Conservation (phyloP, 2,113 vertebrate genomes). For the Eurystomus gularis region DNA sequence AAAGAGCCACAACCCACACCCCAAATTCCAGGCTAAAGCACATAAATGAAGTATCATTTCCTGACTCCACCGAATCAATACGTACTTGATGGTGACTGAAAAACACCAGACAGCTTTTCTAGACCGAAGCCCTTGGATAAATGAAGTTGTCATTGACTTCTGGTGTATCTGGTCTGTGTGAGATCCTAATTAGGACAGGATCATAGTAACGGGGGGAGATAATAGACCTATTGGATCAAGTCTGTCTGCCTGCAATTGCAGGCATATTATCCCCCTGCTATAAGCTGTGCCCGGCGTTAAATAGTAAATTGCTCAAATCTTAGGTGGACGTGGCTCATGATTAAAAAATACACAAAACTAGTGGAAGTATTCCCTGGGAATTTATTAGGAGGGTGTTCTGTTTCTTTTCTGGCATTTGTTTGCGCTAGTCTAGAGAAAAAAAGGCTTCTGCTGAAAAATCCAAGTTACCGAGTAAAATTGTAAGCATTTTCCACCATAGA, state of each 20-base stretch:
- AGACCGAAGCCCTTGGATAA: constrained; percentile 46
- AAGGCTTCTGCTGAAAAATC: not conserved
- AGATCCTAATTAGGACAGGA: constrained; percentile 70
- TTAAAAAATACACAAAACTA: not conserved
- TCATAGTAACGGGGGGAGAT: constrained; percentile 8
- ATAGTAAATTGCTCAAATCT: not conserved
- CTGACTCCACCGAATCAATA: constrained; percentile 29
- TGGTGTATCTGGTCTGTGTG: constrained; percentile 56
- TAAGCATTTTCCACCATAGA: not conserved
- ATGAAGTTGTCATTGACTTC: constrained; percentile 72
- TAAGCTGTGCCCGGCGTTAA: not conserved
- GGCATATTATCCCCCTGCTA: not conserved
- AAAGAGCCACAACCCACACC: accelerated
- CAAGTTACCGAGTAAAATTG: not conserved
- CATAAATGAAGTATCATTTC: constrained; percentile 43
- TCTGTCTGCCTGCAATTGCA: not conserved
- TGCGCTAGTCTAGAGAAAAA: not conserved
- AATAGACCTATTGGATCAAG: constrained; percentile 50
- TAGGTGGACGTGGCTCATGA: not conserved
- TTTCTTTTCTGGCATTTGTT: not conserved
- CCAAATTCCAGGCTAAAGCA: not conserved
- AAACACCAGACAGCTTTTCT: constrained; percentile 62
- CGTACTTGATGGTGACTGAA: constrained; percentile 62
- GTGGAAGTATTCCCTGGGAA: not conserved
- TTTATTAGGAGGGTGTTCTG: accelerated